These are phyloP conservation scores for Drosophila cracens DNA, from an alignment of 2,888 invertebrate genomes.

Conservation along the genomic window DNA sequence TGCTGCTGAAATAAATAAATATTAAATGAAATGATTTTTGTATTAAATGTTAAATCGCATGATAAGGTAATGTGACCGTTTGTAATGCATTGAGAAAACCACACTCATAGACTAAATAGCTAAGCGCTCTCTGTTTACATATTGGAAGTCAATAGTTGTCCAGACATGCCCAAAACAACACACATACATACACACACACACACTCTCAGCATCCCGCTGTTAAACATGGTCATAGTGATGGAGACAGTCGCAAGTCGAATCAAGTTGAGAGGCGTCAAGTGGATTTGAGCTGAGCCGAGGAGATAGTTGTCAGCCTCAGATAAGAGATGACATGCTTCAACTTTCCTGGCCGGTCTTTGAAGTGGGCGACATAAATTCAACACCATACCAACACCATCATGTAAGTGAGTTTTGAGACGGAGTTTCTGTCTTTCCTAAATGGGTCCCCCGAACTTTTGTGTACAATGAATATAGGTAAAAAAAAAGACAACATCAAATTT, in stretches of 20 bases:
- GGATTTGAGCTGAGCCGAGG: slow-evolving; percentile 3
- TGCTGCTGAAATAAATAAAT: not conserved
- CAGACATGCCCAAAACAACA: slow-evolving; percentile 42
- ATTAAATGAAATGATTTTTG: not conserved
- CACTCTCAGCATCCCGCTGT: slow-evolving; percentile 27
- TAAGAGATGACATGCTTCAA: slow-evolving; percentile 23
- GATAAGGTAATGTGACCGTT: not conserved
- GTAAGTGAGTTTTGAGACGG: not conserved
- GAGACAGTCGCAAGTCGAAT: slow-evolving; percentile 13
- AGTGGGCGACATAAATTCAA: slow-evolving; percentile 12
- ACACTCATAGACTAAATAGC: not conserved
- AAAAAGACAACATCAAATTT: no score
- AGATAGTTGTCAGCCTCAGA: slow-evolving; percentile 25
- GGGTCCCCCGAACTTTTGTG: not conserved
- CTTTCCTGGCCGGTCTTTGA: slow-evolving; percentile 16
- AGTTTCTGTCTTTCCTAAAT: not conserved
- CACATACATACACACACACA: slow-evolving; percentile 8
- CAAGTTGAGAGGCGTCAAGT: slow-evolving; percentile 8
- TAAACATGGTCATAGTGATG: not conserved
- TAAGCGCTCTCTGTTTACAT: slow-evolving; percentile 17
- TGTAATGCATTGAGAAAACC: not conserved
- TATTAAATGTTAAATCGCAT: not conserved
- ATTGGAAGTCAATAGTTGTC: slow-evolving; percentile 50
- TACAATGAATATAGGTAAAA: no score
- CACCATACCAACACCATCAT: not conserved